phyloP scores from a whole-genome alignment of 2,888 invertebrate species.

The Morpho helenor region DNA sequence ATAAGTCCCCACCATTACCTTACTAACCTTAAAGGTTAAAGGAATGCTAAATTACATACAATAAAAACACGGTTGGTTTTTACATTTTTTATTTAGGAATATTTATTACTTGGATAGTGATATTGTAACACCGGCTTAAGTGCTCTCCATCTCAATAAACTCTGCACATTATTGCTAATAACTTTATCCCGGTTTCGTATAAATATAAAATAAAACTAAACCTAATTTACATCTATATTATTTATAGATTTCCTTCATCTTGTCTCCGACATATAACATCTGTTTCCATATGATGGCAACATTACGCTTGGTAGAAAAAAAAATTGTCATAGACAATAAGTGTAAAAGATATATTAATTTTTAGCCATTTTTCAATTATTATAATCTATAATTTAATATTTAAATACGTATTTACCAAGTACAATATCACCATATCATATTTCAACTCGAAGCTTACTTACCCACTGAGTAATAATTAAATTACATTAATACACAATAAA shows the following conservation, averaged over 20 bases:
- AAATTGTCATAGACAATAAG: slow-evolving; percentile 1
- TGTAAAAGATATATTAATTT: too few relatives aligned
- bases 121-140: slow-evolving; percentile 25
- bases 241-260: slow-evolving; percentile 19
- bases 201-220: slow-evolving; percentile 29
- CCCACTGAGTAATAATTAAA: slow-evolving; percentile 19
- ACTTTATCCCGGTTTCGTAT: slow-evolving; percentile 20
- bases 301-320: slow-evolving; percentile 13
- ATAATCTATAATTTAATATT: not conserved
- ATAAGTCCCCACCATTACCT: too few relatives aligned
- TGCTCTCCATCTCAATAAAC: slow-evolving; percentile 16
- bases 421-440: slow-evolving; percentile 19
- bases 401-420: slow-evolving; percentile 3
- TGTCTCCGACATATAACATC: slow-evolving; percentile 19
- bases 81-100: slow-evolving; percentile 29
- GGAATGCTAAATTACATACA: too few relatives aligned
- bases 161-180: slow-evolving; percentile 22
- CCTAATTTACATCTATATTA: slow-evolving; percentile 26
- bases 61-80: slow-evolving; percentile 35
- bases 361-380: too few relatives aligned
- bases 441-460: slow-evolving; percentile 21
- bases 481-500: slow-evolving; percentile 28
- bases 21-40: too few relatives aligned
- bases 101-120: slow-evolving; percentile 30
- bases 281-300: slow-evolving; percentile 20